Conservation (phyloP, 2,797 vertebrate species). For the Nannoperca obscura region DNA sequence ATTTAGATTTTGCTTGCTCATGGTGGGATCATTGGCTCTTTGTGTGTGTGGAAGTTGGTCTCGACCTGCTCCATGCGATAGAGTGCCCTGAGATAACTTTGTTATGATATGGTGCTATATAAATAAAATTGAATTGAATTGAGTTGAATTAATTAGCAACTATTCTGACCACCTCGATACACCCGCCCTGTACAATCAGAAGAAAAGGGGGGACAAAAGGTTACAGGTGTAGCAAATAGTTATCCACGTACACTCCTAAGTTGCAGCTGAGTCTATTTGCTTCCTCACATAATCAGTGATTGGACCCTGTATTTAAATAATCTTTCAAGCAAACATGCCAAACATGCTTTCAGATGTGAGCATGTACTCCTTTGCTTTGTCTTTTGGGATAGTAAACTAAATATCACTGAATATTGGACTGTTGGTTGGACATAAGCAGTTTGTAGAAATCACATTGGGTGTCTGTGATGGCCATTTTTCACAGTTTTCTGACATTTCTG, state of each 20-base stretch:
- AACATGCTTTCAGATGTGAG: not conserved
- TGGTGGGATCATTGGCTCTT: too few relatives aligned
- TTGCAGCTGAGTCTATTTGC: not conserved
- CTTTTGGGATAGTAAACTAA: not conserved
- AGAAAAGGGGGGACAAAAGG: not conserved
- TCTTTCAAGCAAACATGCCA: not conserved
- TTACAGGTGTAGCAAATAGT: not conserved
- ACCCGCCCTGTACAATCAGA: not conserved
- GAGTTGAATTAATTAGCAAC: not conserved
- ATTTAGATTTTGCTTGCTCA: too few relatives aligned
- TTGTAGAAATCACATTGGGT: not conserved
- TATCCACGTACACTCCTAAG: not conserved
- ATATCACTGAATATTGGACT: not conserved
- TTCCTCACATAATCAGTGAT: not conserved
- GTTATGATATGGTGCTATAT: too few relatives aligned
- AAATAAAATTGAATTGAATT: too few relatives aligned
- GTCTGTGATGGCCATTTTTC: not conserved
- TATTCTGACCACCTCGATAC: not conserved
- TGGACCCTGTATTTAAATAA: too few relatives aligned
- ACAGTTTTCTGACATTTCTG: not conserved
- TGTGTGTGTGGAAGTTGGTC: too few relatives aligned
- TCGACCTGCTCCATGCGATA: too few relatives aligned
- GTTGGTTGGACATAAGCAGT: not conserved
- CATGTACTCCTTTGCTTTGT: not conserved
- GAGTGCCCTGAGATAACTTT: too few relatives aligned